Base-by-base conservation (phyloP, 2,797 vertebrate species). In the Diglossa cyanea region DNA sequence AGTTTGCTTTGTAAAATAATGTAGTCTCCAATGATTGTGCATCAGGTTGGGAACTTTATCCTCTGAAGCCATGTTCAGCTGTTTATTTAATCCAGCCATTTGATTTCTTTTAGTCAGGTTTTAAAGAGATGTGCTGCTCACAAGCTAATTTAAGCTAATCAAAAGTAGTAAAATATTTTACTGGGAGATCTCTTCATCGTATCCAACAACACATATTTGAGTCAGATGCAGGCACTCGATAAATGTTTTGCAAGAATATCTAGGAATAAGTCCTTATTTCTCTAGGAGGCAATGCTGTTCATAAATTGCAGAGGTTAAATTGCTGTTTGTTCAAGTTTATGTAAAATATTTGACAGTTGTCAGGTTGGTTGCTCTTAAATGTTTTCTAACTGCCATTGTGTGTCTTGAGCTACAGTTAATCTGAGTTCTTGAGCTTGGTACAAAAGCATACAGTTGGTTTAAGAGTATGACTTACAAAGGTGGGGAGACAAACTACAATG, bases 1-100 rank as follows among this genome's bases (percentile, higher is more conserved):
- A 97, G 91, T 72, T 94, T 96, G 85, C 37, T 91, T 94, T 95
- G 94, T 71, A 72, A 81, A 88, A 57, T 94, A 96, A 96, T 81
- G 70, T 79, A 75, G 90, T 90, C 89, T 51, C 54, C 14, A 28
- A 90, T 73, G 53, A 26, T 55, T 71, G 40, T 91, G 55, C 30
- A 50, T 94, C 74, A 60, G 39, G 44, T 86, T 88, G 93, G 51
- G 87, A 94, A 88, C 50, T 80, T 73, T 63, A 53, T 89, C 70
- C 75, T 86, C 88, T 77, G 76, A 97, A 93, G 62, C 81, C 92
- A 76, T 57, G 44, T 86, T 90, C 51, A 73, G 66, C 51, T 66
- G 53, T 84, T 94, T 71, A 55, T 86, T 91, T 86, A 71, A 74
- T 86, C 54, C 79, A 85, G 42, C 30, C 33, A 18, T 35, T 86